Evolutionary conservation across 2,888 invertebrate species (phyloP).

Genomic region (Cryptus viduatorius): DNA sequence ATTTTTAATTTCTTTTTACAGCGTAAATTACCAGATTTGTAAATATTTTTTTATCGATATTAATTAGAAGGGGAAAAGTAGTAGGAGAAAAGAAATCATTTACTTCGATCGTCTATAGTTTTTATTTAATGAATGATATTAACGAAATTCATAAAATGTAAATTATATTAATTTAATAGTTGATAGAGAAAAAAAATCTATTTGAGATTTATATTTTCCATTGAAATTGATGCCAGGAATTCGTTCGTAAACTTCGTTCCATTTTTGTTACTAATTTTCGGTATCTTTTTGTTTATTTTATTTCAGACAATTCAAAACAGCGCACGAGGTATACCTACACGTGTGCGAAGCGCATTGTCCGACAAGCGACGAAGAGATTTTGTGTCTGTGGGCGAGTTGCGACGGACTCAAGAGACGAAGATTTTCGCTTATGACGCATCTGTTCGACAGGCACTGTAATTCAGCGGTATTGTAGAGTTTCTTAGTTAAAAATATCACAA

Average conservation of each 20-base stretch:
- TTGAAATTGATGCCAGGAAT: not conserved
- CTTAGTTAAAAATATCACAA: not conserved
- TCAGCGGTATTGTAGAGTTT: constrained; percentile 87
- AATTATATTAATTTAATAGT: too few species aligned
- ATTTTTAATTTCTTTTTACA: too few species aligned
- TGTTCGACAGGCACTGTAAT: constrained; percentile 97
- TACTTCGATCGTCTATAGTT: too few species aligned
- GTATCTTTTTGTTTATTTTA: constrained; percentile 66
- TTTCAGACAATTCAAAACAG: constrained; percentile 89
- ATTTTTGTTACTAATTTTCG: not conserved
- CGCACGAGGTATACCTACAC: constrained; percentile 94
- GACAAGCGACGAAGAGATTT: constrained; percentile 89
- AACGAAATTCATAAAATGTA: too few species aligned
- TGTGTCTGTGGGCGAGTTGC: constrained; percentile 96
- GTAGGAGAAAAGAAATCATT: too few species aligned
- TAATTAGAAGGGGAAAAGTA: too few species aligned
- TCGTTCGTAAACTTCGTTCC: not conserved
- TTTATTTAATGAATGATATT: too few species aligned
- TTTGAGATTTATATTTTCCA: not conserved
- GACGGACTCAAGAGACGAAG: constrained; percentile 95
- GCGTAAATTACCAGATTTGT: too few species aligned
- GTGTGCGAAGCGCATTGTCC: constrained; percentile 95
- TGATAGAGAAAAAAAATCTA: not conserved
- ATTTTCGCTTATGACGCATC: constrained; percentile 98
- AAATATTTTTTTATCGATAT: too few species aligned